Base-by-base conservation (phyloP, 2,888 invertebrate species). In the Dolichopus griseipennis region DNA sequence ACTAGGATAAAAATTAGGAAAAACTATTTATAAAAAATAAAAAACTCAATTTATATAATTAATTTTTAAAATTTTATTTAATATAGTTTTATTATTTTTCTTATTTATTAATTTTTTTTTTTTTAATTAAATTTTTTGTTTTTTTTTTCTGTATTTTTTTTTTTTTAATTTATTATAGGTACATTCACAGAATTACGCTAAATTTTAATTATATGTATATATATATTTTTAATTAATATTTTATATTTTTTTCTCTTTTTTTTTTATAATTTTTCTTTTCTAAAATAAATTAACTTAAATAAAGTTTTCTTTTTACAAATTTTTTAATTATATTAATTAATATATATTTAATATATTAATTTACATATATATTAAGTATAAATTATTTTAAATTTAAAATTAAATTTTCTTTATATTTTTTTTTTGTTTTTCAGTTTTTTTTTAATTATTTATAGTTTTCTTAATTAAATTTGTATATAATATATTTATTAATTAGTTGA, bases 121-220 rank as follows among this genome's bases (percentile, higher is more conserved):
- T 12, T 41, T 12, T 41, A 41, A 41, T 52, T 37, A 37, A 5
- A 8, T 37, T 37, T 52, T 52, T 52, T 52, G 9, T 41, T 41
- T 41, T 41, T 15, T 10, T 2, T 52, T 52, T 52, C 6, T 52
- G 9, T 18, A 2, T 52, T 18, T 52, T 52, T 52, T 52, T 43
- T 52, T 18, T 18, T 52, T 52, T 52, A 18, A 10, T 2, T 52
- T 52, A 52, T 52, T 18, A 52, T 18, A 18, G 52, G 52, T 52
- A 52, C 52, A 52, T 52, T 52, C 52, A 52, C 52, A 52, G 52
- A 52, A 52, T 52, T 52, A 52, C 52, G n/a, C 52, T 52, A 52
- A 18, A 52, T 6, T 41, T 52, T 52, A 52, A 18, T 18, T 52
- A 52, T n/a, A 18, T 12, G 9, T 52, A n/a, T n/a, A n/a, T 18